phyloP scores from a whole-genome alignment of 2,797 vertebrate genomes.

The Gephyroberyx darwinii region DNA sequence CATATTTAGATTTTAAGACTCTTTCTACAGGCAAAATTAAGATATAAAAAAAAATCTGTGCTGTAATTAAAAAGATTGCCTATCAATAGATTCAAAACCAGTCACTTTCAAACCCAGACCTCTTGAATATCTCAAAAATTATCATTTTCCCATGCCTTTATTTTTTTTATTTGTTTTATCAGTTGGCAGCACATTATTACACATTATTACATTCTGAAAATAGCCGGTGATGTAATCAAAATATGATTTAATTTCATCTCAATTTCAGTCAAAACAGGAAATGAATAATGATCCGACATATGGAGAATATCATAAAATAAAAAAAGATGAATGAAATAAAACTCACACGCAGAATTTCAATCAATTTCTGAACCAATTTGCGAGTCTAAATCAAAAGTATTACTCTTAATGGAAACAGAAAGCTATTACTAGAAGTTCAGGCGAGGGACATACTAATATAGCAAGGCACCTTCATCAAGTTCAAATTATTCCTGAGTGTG shows the following conservation, averaged over 20 bases:
- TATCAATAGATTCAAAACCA: neutral
- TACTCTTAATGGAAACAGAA: neutral
- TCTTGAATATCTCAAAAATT: neutral
- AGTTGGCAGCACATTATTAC: slow-evolving; percentile 34
- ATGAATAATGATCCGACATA: slow-evolving; percentile 30
- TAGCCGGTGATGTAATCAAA: slow-evolving; percentile 25
- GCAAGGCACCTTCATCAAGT: neutral
- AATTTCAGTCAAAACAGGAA: slow-evolving; percentile 29
- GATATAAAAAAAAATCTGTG: no score
- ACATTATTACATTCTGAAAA: slow-evolving; percentile 32
- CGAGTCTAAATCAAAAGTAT: slow-evolving; percentile 20
- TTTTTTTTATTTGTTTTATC: slow-evolving; percentile 50
- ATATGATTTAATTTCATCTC: slow-evolving; percentile 26
- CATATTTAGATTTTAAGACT: no score
- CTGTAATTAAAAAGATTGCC: slow-evolving; percentile 5
- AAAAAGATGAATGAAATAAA: slow-evolving; percentile 28
- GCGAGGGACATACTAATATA: neutral
- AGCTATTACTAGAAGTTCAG: neutral
- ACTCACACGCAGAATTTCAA: neutral
- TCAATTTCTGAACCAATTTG: slow-evolving; percentile 12
- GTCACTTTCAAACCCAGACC: neutral
- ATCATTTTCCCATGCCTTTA: neutral
- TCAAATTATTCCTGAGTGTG: neutral
- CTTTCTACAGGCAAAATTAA: no score
- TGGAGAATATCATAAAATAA: neutral